Conservation (phyloP, 1,140 invertebrate genomes). For the Sycophila sp. region DNA sequence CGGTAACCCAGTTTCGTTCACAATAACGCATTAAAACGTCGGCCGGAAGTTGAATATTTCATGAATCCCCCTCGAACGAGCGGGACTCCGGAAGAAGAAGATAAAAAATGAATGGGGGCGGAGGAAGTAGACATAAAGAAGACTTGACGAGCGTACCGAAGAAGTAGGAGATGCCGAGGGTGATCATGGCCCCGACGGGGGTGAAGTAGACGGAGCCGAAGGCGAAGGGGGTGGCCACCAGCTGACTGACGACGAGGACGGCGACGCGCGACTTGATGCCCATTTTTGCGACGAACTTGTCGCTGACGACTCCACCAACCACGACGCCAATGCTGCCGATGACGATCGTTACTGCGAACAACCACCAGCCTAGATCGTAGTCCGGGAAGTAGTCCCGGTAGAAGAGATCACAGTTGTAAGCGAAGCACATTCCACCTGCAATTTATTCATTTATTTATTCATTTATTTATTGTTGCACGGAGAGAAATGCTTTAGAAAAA, state of each 20-base stretch:
- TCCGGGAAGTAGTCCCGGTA: constrained; percentile 88
- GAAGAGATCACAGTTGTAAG: constrained; percentile 90
- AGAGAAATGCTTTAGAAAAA: too few relatives aligned
- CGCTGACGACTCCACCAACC: constrained; percentile 87
- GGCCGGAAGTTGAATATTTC: too few relatives aligned
- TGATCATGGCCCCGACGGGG: constrained; percentile 86
- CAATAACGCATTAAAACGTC: too few relatives aligned
- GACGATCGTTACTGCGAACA: constrained; percentile 86
- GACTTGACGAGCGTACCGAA: constrained; percentile 78
- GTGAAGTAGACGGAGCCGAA: constrained; percentile 88
- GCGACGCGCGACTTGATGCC: constrained; percentile 86
- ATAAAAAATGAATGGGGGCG: too few relatives aligned
- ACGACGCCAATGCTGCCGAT: constrained; percentile 90
- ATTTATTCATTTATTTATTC: too few relatives aligned
- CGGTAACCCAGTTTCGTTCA: too few relatives aligned
- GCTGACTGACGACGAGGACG: constrained; percentile 84
- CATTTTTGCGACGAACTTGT: constrained; percentile 88
- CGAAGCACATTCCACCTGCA: constrained; percentile 86
- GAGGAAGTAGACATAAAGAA: too few relatives aligned
- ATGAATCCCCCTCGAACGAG: too few relatives aligned
- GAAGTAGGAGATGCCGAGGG: constrained; percentile 84
- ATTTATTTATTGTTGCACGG: too few relatives aligned
- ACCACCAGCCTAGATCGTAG: constrained; percentile 86
- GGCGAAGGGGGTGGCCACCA: constrained; percentile 87
- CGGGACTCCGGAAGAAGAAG: too few relatives aligned